Evolutionary conservation across 2,888 invertebrate genomes (phyloP), one percentile per base, ranked within the genome.

Genomic region (Apoda limacodes): DNA sequence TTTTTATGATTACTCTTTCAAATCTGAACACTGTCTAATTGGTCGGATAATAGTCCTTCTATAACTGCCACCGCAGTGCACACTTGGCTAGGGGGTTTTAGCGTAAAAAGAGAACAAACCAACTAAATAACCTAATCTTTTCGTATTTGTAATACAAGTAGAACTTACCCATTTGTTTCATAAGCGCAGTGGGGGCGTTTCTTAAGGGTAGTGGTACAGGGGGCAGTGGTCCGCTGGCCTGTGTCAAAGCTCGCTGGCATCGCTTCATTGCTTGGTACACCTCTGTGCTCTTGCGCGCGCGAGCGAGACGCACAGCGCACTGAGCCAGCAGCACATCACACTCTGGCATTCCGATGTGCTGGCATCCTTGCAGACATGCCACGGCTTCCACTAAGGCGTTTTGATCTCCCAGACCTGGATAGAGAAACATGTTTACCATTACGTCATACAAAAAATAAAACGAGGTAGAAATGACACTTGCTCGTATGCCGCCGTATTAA

Each of bases 341-440:
- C 52, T 93, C 93, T 0, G 92, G 92, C 89, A 88, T 88, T 5
- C 93, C 93, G 21, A 93, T 70, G 38, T 89, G 78, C 57, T 92
- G 90, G 51, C 91, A 91, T 2, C 89, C 91, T 46, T 91, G 88
- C 75, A 89, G 84, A 19, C 91, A 88, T 4, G 89, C 82, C 3
- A 92, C 85, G 0, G 92, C 89, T 46, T 88, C 74, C 17, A 81
- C 82, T 22, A 90, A 42, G 1, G 89, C 89, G 40, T 64, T 76
- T 1, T 85, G 85, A 58, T 88, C 87, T 2, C 83, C 88, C 46
- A 90, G 67, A 21, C 88, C 89, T 88, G 48, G 10, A 48, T 48
- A 32, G 14, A 14, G 9, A n/a, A n/a, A n/a, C n/a, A n/a, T n/a
- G n/a, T n/a, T n/a, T n/a, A n/a, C n/a, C n/a, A n/a, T n/a, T n/a